These are phyloP conservation scores for Bombus impatiens DNA, from an alignment of 1,140 invertebrate genomes.

Conservation along the genomic window DNA sequence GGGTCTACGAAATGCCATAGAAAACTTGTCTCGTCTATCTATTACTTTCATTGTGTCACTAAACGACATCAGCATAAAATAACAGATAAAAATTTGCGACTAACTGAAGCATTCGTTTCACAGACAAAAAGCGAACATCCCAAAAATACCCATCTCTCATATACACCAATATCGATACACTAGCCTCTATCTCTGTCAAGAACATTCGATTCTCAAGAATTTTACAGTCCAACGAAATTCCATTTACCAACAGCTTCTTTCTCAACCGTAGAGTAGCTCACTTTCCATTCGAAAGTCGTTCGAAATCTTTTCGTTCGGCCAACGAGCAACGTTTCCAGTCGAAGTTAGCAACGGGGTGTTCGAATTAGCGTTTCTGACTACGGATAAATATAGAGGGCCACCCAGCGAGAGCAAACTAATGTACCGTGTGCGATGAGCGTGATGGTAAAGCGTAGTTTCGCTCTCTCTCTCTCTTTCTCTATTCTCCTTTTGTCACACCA, in stretches of 20 bases:
- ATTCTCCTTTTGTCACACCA: conserved; percentile 42
- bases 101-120: too few species aligned
- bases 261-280: too few species aligned
- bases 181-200: background rate
- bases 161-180: too few species aligned
- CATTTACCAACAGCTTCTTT: background rate
- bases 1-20: too few species aligned
- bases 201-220: background rate
- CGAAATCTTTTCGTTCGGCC: conserved; percentile 20
- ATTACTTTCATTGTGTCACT: too few species aligned
- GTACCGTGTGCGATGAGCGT: conserved; percentile 61
- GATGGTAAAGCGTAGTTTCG: conserved; percentile 42
- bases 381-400: conserved; percentile 79
- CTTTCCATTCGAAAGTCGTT: conserved; percentile 1
- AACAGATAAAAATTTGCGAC: too few species aligned
- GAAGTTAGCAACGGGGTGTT: conserved; percentile 69
- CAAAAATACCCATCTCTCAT: too few species aligned
- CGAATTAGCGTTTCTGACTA: conserved; percentile 74
- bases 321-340: conserved; percentile 6
- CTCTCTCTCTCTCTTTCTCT: conserved; percentile 36
- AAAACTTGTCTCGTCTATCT: too few species aligned
- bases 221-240: background rate
- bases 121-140: too few species aligned
- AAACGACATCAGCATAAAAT: too few species aligned
- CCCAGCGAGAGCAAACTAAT: conserved; percentile 77